phyloP scores from a whole-genome alignment of 2,113 vertebrate genomes.

The Ia io region DNA sequence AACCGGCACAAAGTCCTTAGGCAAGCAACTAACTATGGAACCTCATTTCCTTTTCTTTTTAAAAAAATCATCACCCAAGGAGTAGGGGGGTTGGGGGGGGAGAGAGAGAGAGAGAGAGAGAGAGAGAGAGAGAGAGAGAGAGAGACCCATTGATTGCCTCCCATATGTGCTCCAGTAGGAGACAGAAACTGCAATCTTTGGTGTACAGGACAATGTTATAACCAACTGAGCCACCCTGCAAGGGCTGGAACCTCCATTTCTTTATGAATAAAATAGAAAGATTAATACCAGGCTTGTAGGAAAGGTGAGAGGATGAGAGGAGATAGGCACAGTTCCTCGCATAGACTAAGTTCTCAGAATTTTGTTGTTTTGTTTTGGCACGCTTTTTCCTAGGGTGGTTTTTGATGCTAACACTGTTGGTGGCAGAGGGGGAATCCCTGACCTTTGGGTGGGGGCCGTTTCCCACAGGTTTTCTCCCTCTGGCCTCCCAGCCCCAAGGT shows the following conservation, averaged over 20 bases:
- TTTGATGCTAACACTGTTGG: not conserved
- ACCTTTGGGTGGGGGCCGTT: not conserved
- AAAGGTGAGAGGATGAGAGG: not conserved
- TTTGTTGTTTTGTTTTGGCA: not conserved
- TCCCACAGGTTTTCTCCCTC: not conserved
- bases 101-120: no score
- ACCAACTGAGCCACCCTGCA: no score
- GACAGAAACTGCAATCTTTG: no score
- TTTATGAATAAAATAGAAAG: not conserved
- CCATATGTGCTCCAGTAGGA: no score
- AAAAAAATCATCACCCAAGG: no score
- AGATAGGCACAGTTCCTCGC: not conserved
- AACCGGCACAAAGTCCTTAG: not conserved
- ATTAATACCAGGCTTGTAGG: not conserved
- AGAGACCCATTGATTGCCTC: no score
- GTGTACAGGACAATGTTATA: no score
- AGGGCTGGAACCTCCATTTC: not conserved
- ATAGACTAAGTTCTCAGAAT: rapidly evolving
- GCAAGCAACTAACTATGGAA: no score
- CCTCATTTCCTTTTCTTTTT: no score
- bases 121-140: no score
- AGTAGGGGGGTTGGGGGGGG: no score
- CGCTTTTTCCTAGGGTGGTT: not conserved
- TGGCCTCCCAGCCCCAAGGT: not conserved
- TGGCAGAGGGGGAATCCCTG: not conserved